Conservation (phyloP, 2,888 invertebrate species). For the Stenodema calcarata region DNA sequence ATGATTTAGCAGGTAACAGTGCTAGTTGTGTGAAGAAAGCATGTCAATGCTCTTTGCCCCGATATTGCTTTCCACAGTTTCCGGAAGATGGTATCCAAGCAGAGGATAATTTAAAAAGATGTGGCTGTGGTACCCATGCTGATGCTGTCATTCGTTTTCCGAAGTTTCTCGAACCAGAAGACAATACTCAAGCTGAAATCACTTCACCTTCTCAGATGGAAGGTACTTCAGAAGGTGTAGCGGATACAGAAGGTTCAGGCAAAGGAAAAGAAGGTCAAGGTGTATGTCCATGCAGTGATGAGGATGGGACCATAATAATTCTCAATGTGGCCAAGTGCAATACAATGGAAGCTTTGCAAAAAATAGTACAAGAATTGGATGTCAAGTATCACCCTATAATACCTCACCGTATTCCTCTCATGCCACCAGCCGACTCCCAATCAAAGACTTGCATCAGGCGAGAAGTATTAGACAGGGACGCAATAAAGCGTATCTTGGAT, state of each 20-base stretch:
- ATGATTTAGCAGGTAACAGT: background rate
- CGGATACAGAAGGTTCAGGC: background rate
- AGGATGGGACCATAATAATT: background rate
- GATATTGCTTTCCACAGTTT: background rate
- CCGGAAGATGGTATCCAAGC: background rate
- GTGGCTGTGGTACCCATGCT: background rate
- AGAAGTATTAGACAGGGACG: background rate
- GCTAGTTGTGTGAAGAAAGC: background rate
- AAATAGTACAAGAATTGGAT: background rate
- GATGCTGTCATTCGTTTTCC: background rate
- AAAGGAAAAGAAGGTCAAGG: background rate
- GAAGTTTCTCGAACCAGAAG: background rate
- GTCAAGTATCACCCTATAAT: background rate
- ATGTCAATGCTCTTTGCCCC: background rate
- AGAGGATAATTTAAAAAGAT: background rate
- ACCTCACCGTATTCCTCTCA: background rate
- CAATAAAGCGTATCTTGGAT: background rate
- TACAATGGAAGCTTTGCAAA: background rate
- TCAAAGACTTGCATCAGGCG: background rate
- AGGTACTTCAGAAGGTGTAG: background rate
- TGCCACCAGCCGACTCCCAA: background rate
- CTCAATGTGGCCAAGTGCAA: constrained; percentile 6
- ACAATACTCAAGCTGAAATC: background rate
- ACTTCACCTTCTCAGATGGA: background rate
- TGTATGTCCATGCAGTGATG: background rate